phyloP scores from a whole-genome alignment of 92 coral and sea anemone genomes.

The Porites cylindrica region DNA sequence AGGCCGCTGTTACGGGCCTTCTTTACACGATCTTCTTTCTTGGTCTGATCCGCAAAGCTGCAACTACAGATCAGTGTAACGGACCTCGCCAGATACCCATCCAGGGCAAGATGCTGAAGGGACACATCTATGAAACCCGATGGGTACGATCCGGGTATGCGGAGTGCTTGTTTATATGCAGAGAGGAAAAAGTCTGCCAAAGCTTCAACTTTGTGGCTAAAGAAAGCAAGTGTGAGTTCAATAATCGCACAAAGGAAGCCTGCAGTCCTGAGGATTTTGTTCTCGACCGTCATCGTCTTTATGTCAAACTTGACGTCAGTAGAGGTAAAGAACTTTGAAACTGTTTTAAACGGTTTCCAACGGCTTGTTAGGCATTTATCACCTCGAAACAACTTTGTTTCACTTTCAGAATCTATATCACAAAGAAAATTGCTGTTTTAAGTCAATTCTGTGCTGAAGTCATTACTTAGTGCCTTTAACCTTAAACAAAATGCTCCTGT shows the following conservation, averaged over 20 bases:
- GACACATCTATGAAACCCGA: constrained; percentile 1
- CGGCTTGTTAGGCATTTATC: too few species aligned
- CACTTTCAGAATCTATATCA: too few species aligned
- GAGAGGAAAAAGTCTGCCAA: constrained; percentile 17
- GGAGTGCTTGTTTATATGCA: constrained; percentile 18
- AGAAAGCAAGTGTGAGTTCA: constrained; percentile 13
- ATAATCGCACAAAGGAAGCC: constrained; percentile 45
- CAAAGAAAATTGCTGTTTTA: too few species aligned
- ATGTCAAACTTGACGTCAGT: constrained; percentile 7
- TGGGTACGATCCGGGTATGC: not conserved
- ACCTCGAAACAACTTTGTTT: too few species aligned
- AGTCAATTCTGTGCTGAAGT: too few species aligned
- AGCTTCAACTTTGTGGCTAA: constrained; percentile 26
- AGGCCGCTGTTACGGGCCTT: not conserved
- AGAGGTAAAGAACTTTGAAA: not conserved
- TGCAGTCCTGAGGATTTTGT: constrained; percentile 12
- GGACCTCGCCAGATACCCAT: constrained; percentile 15
- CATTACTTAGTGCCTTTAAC: too few species aligned
- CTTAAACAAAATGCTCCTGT: too few species aligned
- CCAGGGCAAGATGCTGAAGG: constrained; percentile 5
- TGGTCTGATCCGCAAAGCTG: not conserved
- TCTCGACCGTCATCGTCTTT: not conserved
- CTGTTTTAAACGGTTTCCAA: not conserved
- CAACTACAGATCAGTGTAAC: constrained; percentile 4
- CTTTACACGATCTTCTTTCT: not conserved